These are phyloP conservation scores for Xylocopa sonorina DNA, from an alignment of 1,140 invertebrate species.

Conservation along the genomic window DNA sequence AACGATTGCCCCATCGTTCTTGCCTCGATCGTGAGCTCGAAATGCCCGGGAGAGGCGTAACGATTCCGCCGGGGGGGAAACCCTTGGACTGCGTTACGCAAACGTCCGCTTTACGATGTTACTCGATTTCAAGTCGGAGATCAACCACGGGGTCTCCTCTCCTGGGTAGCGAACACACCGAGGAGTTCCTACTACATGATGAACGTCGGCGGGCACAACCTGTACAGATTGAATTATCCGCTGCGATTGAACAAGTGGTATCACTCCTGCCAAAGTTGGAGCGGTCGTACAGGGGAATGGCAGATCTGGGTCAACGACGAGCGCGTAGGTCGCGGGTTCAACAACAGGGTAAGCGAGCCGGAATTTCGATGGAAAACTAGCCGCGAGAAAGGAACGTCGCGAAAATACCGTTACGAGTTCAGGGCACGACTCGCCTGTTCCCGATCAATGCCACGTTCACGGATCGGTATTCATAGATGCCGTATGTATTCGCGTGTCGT, in stretches of 20 bases:
- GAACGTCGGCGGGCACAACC: conserved; percentile 89
- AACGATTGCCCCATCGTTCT: not conserved
- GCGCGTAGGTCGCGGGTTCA: conserved; percentile 90
- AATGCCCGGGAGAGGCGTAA: too few species aligned
- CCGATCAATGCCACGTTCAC: too few species aligned
- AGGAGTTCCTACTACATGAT: conserved; percentile 91
- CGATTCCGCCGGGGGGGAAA: too few species aligned
- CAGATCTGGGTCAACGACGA: conserved; percentile 93
- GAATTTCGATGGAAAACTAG: not conserved
- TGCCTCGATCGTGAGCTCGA: not conserved
- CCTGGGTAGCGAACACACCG: conserved; percentile 90
- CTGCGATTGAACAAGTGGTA: conserved; percentile 91
- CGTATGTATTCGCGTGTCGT: too few species aligned
- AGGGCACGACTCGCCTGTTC: too few species aligned
- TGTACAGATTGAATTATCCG: conserved; percentile 92
- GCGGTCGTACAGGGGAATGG: conserved; percentile 92
- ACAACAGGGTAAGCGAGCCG: conserved; percentile 89
- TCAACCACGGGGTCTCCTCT: conserved; percentile 87
- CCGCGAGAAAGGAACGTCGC: too few species aligned
- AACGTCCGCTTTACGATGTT: too few species aligned
- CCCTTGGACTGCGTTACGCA: not conserved
- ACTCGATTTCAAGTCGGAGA: conserved; percentile 84
- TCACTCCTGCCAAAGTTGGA: conserved; percentile 93
- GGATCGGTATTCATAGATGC: too few species aligned
- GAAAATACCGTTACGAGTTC: too few species aligned